Evolutionary conservation across 2,888 invertebrate species (phyloP), one percentile per base, ranked within the genome.

Genomic region (Ophion obscuratus): DNA sequence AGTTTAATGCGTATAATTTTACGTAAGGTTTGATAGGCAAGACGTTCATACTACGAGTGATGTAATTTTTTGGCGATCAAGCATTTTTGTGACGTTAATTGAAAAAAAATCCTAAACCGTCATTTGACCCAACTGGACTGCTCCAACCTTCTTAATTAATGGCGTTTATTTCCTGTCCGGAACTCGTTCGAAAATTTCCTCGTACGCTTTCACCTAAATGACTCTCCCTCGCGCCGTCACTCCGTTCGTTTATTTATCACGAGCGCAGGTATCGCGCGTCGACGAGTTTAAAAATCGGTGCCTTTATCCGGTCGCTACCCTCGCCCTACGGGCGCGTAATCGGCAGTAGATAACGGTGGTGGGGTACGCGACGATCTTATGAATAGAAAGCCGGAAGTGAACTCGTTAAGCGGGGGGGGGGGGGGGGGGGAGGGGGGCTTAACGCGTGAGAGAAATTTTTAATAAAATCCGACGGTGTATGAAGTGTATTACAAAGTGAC

Each of bases 311-410:
- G 40, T 40, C 9, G 40, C 40, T 40, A 40, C 40, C 40, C 40
- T 40, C 40, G 40, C n/a, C 36, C 53, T n/a, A 44, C 44, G 47
- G 68, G 44, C 31, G n/a, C 14, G 40, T 17, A 86, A 76, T 80
- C 82, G n/a, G 71, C 27, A 20, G 31, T 20, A 80, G 80, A 83
- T 83, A 86, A 77, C 53, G 24, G 36, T 36, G 64, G 59, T 44
- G 36, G 14, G 57, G 1, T 62, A 53, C n/a, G 57, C 20, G 64
- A 27, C 20, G n/a, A 71, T n/a, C 44, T 57, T 64, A 47, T 53
- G 59, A 82, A 79, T 82, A 86, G 85, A 83, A 86, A 86, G 85
- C 85, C 83, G 83, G 83, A 86, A 83, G 83, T 66, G 75, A 80
- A 73, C 61, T 24, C 64, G 67, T n/a, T 1, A 11, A 10, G 10